Conservation (phyloP, 2,888 invertebrate species). For the Melangyna quadrimaculata region DNA sequence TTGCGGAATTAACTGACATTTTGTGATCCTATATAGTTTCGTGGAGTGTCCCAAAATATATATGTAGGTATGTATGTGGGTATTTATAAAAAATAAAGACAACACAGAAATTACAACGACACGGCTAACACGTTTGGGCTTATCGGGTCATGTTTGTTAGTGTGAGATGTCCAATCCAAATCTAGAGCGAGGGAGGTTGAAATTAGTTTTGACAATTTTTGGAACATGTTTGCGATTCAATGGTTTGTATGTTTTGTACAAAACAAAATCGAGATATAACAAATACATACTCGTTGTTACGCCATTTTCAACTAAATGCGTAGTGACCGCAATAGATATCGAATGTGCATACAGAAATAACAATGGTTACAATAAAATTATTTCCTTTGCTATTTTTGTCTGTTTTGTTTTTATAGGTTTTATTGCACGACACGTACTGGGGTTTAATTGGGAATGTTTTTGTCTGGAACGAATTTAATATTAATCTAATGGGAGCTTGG, state of each 20-base stretch:
- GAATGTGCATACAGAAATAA: not conserved
- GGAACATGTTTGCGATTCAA: conserved; percentile 58
- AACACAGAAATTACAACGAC: conserved; percentile 4
- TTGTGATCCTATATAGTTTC: conserved; percentile 56
- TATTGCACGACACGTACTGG: not conserved
- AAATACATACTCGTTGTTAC: too few relatives aligned
- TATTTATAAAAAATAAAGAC: not conserved
- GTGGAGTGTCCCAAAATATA: not conserved
- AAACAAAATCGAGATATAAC: conserved; percentile 30
- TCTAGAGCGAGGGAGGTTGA: not conserved
- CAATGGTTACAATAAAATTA: not conserved
- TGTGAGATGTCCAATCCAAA: not conserved
- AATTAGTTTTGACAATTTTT: conserved; percentile 66
- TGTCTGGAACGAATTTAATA: not conserved
- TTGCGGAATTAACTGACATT: conserved; percentile 55
- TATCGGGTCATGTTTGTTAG: not conserved
- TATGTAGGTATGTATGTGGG: too few relatives aligned
- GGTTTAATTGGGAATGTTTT: conserved; percentile 3
- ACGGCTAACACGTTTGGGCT: conserved; percentile 11
- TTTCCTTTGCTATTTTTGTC: not conserved
- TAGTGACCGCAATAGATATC: conserved; percentile 19
- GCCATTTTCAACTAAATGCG: conserved; percentile 33
- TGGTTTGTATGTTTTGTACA: not conserved
- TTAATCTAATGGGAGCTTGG: not conserved
- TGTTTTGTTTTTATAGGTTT: not conserved